Evolutionary conservation across 1,140 invertebrate species (phyloP), one percentile per base, ranked within the genome.

Genomic region (Drosophila mojavensis): DNA sequence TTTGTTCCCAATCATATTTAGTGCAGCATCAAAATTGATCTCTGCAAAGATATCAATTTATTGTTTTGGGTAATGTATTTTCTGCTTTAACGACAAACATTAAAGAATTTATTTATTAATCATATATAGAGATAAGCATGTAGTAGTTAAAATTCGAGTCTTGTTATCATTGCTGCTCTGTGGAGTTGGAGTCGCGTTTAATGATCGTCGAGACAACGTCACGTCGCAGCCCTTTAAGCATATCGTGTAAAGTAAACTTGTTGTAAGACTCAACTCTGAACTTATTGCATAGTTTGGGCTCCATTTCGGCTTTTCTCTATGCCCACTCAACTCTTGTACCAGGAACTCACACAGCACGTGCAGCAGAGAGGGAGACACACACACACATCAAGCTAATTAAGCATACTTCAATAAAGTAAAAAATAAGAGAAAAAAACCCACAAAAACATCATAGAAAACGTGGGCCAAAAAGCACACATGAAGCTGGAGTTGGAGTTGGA

Each of bases 301-400:
- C 5, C 20, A 24, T 24, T 45, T 45, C 17, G 4, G n/a, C 0
- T 43, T 15, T 15, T 15, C 5, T 59, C 24, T 51, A 17, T 11
- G 58, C 71, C 65, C 71, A 74, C 58, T 74, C 58, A 17, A 13
- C 51, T 36, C 26, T 39, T 43, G 36, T 74, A 69, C 66, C 75
- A 58, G 82, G 77, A 78, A 79, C 79, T 74, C 51, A 61, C 51
- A 64, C 67, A 85, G 75, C 83, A 85, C 82, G 82, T 85, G 82
- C 82, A 82, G 60, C 47, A 54, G 41, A 15, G 20, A 59, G 30
- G 66, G 26, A 55, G 70, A 59, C 73, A 78, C 55, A 81, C 73
- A 59, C 55, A 81, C 73, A 83, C 56, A 79, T 79, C 61, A 67
- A 68, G 83, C 82, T 85, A 85, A 85, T 85, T 85, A 85, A 85